These are phyloP conservation scores for Brenthis ino DNA, from an alignment of 2,888 invertebrate genomes.

Conservation along the genomic window DNA sequence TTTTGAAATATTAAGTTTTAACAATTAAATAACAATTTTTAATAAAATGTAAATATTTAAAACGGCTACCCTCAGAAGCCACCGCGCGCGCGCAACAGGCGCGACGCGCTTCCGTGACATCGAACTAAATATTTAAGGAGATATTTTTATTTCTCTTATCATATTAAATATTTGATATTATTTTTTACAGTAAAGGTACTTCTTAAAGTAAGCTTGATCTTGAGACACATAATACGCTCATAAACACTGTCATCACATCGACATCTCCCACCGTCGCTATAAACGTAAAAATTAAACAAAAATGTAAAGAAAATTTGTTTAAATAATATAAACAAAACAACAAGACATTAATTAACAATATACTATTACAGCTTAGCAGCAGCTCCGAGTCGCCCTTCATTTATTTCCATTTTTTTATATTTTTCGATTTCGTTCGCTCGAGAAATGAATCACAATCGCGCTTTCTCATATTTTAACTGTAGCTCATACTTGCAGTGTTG, in stretches of 20 bases:
- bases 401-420: neutral
- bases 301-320: slow-evolving; percentile 12
- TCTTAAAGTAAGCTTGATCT: neutral
- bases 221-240: neutral
- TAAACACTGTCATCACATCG: neutral
- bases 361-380: neutral
- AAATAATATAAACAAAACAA: slow-evolving; percentile 23
- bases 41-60: slow-evolving; percentile 4
- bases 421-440: slow-evolving; percentile 31
- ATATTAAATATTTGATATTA: slow-evolving; percentile 3
- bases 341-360: slow-evolving; percentile 14
- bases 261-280: slow-evolving; percentile 4
- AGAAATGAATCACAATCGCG: slow-evolving; percentile 18
- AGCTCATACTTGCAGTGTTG: no score
- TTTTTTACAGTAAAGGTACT: neutral
- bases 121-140: neutral
- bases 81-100: neutral
- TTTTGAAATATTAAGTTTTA: slow-evolving; percentile 11
- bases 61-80: neutral
- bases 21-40: slow-evolving; percentile 18
- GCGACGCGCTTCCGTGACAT: no score
- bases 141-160: neutral
- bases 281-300: slow-evolving; percentile 15
- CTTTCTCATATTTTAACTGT: neutral
- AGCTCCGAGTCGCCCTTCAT: slow-evolving; percentile 1